Evolutionary conservation across 2,797 vertebrate genomes (phyloP).

Genomic region (Poeciliopsis turneri): DNA sequence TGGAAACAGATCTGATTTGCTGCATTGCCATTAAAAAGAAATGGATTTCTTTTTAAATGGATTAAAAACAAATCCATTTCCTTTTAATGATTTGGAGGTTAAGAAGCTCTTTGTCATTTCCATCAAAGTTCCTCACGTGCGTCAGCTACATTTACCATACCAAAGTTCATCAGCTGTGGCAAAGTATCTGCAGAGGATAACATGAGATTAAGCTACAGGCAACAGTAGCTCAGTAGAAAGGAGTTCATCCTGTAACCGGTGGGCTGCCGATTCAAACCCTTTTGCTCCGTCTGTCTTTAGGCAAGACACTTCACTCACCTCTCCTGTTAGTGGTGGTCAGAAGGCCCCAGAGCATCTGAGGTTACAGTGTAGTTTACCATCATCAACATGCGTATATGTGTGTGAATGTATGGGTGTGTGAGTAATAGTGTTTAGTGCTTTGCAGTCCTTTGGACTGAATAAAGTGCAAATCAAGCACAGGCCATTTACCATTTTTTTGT

Average conservation of each 20-base stretch:
- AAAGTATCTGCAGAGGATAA: too few relatives aligned
- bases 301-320: too few relatives aligned
- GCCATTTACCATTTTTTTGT: not conserved
- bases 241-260: too few relatives aligned
- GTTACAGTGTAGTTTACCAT: not conserved
- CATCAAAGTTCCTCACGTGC: not conserved
- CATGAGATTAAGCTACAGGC: too few relatives aligned
- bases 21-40: not conserved
- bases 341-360: not conserved
- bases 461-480: not conserved
- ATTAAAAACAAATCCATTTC: not conserved
- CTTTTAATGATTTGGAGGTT: not conserved
- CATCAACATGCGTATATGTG: too few relatives aligned
- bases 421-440: not conserved
- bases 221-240: too few relatives aligned
- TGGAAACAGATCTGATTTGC: conserved; percentile 30
- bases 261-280: too few relatives aligned
- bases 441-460: not conserved
- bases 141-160: not conserved
- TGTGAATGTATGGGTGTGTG: too few relatives aligned
- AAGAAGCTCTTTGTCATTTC: not conserved
- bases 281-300: too few relatives aligned
- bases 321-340: too few relatives aligned
- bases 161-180: too few relatives aligned
- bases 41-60: too few relatives aligned